Percentiles rank a stretch among this genome's conserved stretches.
Evolutionary conservation across 2,113 vertebrate genomes (phyloP).

Genomic region (Otis tarda): DNA sequence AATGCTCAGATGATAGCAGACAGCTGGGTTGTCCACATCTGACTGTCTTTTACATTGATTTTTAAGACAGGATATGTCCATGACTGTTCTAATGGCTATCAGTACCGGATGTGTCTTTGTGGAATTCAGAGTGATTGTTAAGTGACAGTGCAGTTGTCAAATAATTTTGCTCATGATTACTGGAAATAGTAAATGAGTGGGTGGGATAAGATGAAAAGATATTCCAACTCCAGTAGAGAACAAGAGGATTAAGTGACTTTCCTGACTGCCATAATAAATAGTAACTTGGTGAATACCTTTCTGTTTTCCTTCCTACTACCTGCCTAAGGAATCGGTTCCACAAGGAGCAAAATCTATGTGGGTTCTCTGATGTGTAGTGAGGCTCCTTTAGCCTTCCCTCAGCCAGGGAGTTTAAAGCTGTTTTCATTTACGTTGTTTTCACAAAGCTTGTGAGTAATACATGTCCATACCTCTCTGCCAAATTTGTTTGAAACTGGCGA

Average conservation of each 20-base stretch:
- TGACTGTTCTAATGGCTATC: background rate
- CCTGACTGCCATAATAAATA: background rate
- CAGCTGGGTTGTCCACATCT: background rate
- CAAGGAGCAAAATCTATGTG: background rate
- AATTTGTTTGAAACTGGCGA: background rate
- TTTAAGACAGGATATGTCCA: background rate
- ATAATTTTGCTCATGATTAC: background rate
- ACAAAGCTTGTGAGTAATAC: background rate
- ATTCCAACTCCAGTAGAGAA: background rate
- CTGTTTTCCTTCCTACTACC: background rate
- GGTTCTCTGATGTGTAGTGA: fast-evolving
- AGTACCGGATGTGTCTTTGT: background rate
- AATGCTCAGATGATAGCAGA: background rate
- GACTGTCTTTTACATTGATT: background rate
- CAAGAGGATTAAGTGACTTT: background rate
- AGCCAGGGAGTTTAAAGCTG: background rate
- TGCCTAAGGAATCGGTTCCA: background rate
- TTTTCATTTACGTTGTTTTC: background rate
- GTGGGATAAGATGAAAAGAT: background rate
- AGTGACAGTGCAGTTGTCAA: conserved; percentile 19
- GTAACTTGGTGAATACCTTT: background rate
- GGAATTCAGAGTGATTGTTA: background rate
- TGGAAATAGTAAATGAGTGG: conserved; percentile 6
- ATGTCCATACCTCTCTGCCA: background rate
- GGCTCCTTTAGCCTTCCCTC: background rate